Evolutionary conservation across 2,113 vertebrate genomes (phyloP), one percentile per base, ranked within the genome.

Genomic region (Corydoras maculifer): DNA sequence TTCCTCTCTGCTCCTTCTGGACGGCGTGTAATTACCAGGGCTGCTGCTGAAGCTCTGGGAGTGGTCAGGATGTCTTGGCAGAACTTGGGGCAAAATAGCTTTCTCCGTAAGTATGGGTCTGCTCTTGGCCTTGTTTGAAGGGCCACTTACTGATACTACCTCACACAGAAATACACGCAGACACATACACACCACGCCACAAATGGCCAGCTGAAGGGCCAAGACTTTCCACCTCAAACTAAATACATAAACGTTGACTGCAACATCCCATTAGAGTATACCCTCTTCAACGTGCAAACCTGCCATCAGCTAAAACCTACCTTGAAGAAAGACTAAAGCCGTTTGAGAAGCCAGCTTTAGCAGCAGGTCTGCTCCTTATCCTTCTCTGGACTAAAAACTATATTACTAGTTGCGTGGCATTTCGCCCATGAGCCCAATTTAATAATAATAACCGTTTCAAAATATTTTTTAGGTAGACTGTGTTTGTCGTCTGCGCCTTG

Each of bases 21-120:
- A 70, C 76, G 81, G 82, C 74, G 65, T 82, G 80, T 84, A 86
- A 88, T 86, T 86, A 84, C 79, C 84, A 80, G 77, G 79, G 80
- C 80, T 78, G 84, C 59, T 65, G 82, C 69, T 80, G 73, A 81
- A 76, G 60, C 80, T 83, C 79, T 78, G 82, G 81, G 82, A 87
- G 86, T 76, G 86, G 87, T 86, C 76, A 66, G 78, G 84, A 85
- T 78, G 81, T 78, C 80, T 83, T 83, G 81, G 84, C 75, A 51
- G 80, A 67, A 79, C 78, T 72, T 65, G 71, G 77, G 81, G 83
- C 76, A 85, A 86, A 79, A 83, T 84, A 85, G 75, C 75, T 82
- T 75, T 83, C 68, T 73, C 75, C 77, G 70, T 80, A 84, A 70
- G 82, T 72, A 78, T 81, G 73, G 82, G 74, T 55, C 75, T 77